These are phyloP conservation scores for Melipona bicolor DNA, from an alignment of 2,888 invertebrate species.

Conservation along the genomic window DNA sequence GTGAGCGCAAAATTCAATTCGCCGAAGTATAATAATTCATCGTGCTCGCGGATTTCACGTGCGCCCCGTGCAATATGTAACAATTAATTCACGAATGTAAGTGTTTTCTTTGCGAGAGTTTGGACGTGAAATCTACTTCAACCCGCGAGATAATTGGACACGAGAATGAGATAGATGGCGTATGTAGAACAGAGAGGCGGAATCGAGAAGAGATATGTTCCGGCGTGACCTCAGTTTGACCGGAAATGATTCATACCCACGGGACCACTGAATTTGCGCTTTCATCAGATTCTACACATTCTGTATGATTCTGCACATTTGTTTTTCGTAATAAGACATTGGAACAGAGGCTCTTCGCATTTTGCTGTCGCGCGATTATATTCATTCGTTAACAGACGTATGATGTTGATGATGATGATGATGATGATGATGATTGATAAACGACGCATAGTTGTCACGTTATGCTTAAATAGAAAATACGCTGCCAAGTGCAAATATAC, in stretches of 20 bases:
- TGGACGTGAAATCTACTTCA: slow-evolving; percentile 55
- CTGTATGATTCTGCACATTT: slow-evolving; percentile 59
- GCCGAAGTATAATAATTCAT: background rate
- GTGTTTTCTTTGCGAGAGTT: slow-evolving; percentile 72
- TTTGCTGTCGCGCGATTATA: background rate
- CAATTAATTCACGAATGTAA: slow-evolving; percentile 29
- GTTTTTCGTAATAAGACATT: slow-evolving; percentile 69
- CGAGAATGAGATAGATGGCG: slow-evolving; percentile 11
- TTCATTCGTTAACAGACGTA: too few relatives aligned
- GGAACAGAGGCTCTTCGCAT: slow-evolving; percentile 23
- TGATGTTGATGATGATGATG: too few relatives aligned
- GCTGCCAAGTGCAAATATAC: too few relatives aligned
- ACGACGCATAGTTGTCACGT: too few relatives aligned
- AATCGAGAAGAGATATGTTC: slow-evolving; percentile 63
- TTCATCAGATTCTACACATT: slow-evolving; percentile 61
- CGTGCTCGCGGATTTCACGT: background rate
- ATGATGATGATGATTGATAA: too few relatives aligned
- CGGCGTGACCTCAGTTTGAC: slow-evolving; percentile 65
- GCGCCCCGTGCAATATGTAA: background rate
- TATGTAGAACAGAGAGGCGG: slow-evolving; percentile 23
- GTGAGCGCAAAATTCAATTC: too few relatives aligned
- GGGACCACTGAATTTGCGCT: slow-evolving; percentile 66
- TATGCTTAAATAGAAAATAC: too few relatives aligned
- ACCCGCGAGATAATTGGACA: slow-evolving; percentile 38
- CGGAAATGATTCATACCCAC: slow-evolving; percentile 77